phyloP scores from a whole-genome alignment of 53 echinoderm and acorn worm species.

The Holothuria leucospilota region DNA sequence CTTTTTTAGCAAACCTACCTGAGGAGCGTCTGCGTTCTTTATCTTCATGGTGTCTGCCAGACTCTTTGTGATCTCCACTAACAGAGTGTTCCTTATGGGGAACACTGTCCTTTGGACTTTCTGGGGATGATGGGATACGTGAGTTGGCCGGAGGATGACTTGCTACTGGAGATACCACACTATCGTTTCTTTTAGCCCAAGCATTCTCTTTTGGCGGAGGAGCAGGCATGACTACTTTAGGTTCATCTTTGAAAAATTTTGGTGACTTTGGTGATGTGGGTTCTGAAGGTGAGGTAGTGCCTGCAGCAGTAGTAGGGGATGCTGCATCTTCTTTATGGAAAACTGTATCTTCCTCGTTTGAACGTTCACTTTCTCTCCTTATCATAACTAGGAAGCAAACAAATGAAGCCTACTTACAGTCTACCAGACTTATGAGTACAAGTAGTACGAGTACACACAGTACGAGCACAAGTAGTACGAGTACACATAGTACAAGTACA shows the following conservation, averaged over 20 bases:
- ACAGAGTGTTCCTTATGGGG: constrained; percentile 26
- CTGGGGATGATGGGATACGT: constrained; percentile 31
- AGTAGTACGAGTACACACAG: too few species aligned
- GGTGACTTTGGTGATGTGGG: constrained; percentile 79
- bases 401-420: too few species aligned
- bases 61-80: constrained; percentile 21
- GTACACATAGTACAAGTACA: too few species aligned
- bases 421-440: too few species aligned
- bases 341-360: constrained; percentile 85
- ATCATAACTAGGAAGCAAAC: constrained; percentile 64
- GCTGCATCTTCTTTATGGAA: constrained; percentile 84
- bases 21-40: constrained; percentile 41
- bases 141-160: constrained; percentile 12
- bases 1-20: neutral
- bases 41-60: constrained; percentile 19
- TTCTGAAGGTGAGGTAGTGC: constrained; percentile 73
- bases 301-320: constrained; percentile 71
- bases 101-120: constrained; percentile 30
- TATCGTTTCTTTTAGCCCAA: constrained; percentile 89
- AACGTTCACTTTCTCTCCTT: constrained; percentile 94
- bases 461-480: too few species aligned
- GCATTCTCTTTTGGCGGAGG: constrained; percentile 99
- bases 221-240: constrained; percentile 76
- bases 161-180: constrained; percentile 66
- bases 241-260: constrained; percentile 31